These are phyloP conservation scores for Trichacis sp. DNA, from an alignment of 2,888 invertebrate species.

Conservation along the genomic window DNA sequence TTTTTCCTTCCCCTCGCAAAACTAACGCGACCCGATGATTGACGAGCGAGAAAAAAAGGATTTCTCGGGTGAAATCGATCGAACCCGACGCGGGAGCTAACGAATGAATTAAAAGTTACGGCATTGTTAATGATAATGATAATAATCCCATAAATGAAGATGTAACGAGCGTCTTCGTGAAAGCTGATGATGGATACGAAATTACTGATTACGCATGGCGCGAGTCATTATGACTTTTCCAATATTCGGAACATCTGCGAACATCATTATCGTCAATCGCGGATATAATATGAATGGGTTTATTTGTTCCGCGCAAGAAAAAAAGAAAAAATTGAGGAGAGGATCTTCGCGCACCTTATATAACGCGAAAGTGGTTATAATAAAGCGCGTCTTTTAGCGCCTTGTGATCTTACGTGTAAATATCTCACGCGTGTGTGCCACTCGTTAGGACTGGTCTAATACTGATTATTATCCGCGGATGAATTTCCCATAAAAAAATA, in stretches of 20 bases:
- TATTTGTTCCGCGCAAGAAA: neutral
- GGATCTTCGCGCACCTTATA: too few relatives aligned
- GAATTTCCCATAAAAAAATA: conserved; percentile 32
- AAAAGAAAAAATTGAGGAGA: too few relatives aligned
- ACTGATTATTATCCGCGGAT: conserved; percentile 33
- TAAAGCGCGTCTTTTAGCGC: conserved; percentile 30
- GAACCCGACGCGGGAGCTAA: neutral
- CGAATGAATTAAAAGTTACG: conserved; percentile 11
- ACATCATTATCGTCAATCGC: conserved; percentile 12
- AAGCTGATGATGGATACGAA: conserved; percentile 33
- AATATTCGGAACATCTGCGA: conserved; percentile 21
- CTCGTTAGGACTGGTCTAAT: conserved; percentile 38
- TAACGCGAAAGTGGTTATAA: conserved; percentile 39
- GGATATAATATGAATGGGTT: neutral
- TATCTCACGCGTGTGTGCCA: conserved; percentile 31
- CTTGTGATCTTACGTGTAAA: conserved; percentile 31
- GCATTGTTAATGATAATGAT: conserved; percentile 11
- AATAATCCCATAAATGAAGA: conserved; percentile 7
- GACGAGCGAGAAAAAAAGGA: neutral
- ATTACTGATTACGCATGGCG: conserved; percentile 30
- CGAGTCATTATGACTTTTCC: conserved; percentile 23
- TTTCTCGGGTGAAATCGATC: neutral
- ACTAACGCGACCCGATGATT: too few relatives aligned
- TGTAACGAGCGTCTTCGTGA: conserved; percentile 28
- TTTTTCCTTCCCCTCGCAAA: neutral